Conservation (phyloP, 2,888 invertebrate species). For the Tipula unca region DNA sequence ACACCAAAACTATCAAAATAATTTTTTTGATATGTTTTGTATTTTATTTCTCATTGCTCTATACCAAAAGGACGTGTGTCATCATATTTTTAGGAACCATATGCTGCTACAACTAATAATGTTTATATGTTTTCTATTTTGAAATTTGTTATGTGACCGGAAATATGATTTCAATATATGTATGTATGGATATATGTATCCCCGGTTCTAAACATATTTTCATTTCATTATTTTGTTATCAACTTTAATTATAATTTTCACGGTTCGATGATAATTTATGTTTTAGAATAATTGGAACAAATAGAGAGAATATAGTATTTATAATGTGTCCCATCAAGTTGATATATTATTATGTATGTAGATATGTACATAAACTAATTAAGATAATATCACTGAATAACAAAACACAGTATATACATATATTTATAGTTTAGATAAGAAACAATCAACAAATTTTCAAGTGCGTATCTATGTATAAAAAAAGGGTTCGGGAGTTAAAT, state of each 20-base stretch:
- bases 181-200: no score
- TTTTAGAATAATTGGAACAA: neutral
- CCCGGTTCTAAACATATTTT: neutral
- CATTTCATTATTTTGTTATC: neutral
- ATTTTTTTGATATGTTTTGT: no score
- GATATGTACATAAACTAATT: neutral
- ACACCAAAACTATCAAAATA: no score
- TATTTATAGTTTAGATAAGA: neutral
- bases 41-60: no score
- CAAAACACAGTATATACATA: neutral
- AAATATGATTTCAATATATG: neutral
- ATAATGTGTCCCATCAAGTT: neutral
- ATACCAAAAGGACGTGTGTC: neutral
- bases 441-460: neutral
- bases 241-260: neutral
- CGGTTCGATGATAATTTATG: neutral
- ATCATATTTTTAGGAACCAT: neutral
- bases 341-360: no score
- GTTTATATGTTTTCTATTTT: neutral
- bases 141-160: neutral
- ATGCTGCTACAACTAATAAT: neutral
- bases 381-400: neutral
- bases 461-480: neutral
- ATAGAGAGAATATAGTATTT: neutral
- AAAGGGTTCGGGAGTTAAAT: neutral